A percentile compares a stretch with the other conserved stretches of the same genome.
Conservation (phyloP, 2,888 invertebrate genomes). For the Dastarcus helophoroides region DNA sequence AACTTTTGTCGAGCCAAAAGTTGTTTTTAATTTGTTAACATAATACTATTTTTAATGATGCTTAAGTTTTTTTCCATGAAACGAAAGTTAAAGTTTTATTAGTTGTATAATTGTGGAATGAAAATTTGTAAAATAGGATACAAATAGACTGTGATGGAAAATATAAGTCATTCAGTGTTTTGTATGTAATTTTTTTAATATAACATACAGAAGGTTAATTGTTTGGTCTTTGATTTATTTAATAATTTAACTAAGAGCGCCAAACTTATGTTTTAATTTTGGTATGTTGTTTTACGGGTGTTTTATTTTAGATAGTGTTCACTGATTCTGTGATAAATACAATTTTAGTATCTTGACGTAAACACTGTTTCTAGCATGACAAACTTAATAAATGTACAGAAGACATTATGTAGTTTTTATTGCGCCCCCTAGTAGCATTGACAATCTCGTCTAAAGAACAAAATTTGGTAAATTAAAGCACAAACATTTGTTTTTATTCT, state of each 20-base stretch:
- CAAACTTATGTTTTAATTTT: conserved; percentile 16
- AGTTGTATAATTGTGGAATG: too few species aligned
- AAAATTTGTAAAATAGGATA: conserved; percentile 6
- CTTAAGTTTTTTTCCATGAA: too few species aligned
- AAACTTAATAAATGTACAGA: conserved; percentile 35
- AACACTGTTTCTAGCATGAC: conserved; percentile 40
- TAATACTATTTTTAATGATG: too few species aligned
- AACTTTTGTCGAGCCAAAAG: conserved; percentile 3
- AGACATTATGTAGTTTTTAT: conserved; percentile 9
- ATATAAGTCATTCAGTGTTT: too few species aligned
- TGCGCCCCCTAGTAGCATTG: background rate
- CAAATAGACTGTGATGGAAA: conserved; percentile 26
- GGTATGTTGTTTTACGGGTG: conserved; percentile 34
- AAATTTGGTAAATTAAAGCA: too few species aligned
- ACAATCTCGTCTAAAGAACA: too few species aligned
- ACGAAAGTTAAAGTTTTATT: too few species aligned
- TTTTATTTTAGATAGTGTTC: conserved; percentile 36
- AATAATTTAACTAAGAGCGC: background rate
- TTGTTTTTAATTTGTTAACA: conserved; percentile 11
- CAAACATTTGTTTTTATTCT: too few species aligned
- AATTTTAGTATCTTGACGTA: conserved; percentile 39
- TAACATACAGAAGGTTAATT: too few species aligned
- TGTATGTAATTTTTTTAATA: background rate
- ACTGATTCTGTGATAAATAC: conserved; percentile 41
- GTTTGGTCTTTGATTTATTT: too few species aligned